Evolutionary conservation across 2,888 invertebrate species (phyloP).

Genomic region (Stictocephala bisonia): DNA sequence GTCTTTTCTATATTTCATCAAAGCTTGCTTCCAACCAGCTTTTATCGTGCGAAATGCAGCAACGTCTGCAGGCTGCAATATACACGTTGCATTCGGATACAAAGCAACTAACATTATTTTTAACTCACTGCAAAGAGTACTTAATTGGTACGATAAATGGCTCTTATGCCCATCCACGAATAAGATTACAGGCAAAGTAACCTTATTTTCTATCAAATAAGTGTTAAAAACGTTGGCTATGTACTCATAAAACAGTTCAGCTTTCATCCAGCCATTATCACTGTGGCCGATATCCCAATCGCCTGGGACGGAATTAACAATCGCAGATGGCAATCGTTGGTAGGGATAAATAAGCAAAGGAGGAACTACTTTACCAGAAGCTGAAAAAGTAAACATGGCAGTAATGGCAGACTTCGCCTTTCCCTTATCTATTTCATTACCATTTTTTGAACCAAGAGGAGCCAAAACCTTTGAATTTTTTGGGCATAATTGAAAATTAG

Average conservation of each 20-base stretch:
- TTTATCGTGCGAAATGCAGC: constrained; percentile 8
- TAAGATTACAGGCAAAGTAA: constrained; percentile 15
- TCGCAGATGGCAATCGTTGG: constrained; percentile 54
- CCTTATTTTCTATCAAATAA: constrained; percentile 6
- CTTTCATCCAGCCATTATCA: constrained; percentile 31
- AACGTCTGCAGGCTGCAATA: constrained; percentile 3
- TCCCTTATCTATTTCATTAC: constrained; percentile 63
- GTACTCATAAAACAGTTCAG: constrained; percentile 38
- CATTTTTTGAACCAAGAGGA: constrained; percentile 56
- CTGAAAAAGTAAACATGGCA: constrained; percentile 63
- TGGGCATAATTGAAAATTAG: constrained; percentile 61
- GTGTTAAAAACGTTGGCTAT: constrained; percentile 36
- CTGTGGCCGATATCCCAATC: constrained; percentile 25
- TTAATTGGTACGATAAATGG: constrained; percentile 20
- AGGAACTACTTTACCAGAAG: constrained; percentile 61
- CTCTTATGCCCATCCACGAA: constrained; percentile 45
- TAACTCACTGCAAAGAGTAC: neutral
- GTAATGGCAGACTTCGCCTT: constrained; percentile 62
- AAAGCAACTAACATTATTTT: constrained; percentile 10
- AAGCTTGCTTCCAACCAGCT: neutral
- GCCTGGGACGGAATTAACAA: no score
- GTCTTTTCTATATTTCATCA: neutral
- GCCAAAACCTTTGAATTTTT: constrained; percentile 59
- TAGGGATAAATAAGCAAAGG: constrained; percentile 63
- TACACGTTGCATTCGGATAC: neutral